These are phyloP conservation scores for Romanogobio albipinnatus DNA, from an alignment of 2,113 vertebrate genomes.

Conservation along the genomic window DNA sequence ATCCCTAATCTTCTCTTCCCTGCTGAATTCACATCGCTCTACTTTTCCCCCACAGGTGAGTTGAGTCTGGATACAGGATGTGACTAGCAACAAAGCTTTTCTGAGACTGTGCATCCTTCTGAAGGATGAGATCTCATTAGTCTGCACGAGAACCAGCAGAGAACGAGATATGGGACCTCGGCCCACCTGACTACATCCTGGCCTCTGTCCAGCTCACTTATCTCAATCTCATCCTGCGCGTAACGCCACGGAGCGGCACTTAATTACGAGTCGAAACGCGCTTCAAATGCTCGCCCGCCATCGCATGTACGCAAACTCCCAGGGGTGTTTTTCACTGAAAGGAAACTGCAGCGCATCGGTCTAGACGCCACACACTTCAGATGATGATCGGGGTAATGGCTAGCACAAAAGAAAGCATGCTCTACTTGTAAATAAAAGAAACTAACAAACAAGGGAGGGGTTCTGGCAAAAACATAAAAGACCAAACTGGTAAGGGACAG, in stretches of 20 bases:
- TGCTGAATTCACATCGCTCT: background rate
- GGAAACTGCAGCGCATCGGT: background rate
- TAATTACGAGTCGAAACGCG: slow-evolving; percentile 45
- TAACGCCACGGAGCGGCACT: slow-evolving; percentile 49
- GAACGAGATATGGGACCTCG: slow-evolving; percentile 53
- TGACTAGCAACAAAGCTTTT: slow-evolving; percentile 51
- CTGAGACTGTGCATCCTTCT: slow-evolving; percentile 57
- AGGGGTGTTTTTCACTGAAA: background rate
- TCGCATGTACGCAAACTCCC: slow-evolving; percentile 13
- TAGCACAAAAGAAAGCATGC: background rate
- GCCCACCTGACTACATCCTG: slow-evolving; percentile 45
- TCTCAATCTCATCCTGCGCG: slow-evolving; percentile 45
- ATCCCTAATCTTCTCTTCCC: background rate
- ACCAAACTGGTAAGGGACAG: slow-evolving; percentile 1
- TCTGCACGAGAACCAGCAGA: slow-evolving; percentile 68
- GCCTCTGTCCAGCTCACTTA: slow-evolving; percentile 55
- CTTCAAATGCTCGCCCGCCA: slow-evolving; percentile 38
- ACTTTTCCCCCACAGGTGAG: background rate
- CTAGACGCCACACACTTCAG: slow-evolving; percentile 7
- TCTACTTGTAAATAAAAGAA: slow-evolving; percentile 11
- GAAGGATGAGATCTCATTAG: slow-evolving; percentile 71
- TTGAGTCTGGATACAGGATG: slow-evolving; percentile 24
- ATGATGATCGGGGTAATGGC: background rate
- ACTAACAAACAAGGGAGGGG: slow-evolving; percentile 4
- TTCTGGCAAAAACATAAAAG: slow-evolving; percentile 40